Conservation (phyloP, 2,797 vertebrate genomes). For the Poeciliopsis paucimaculata region DNA sequence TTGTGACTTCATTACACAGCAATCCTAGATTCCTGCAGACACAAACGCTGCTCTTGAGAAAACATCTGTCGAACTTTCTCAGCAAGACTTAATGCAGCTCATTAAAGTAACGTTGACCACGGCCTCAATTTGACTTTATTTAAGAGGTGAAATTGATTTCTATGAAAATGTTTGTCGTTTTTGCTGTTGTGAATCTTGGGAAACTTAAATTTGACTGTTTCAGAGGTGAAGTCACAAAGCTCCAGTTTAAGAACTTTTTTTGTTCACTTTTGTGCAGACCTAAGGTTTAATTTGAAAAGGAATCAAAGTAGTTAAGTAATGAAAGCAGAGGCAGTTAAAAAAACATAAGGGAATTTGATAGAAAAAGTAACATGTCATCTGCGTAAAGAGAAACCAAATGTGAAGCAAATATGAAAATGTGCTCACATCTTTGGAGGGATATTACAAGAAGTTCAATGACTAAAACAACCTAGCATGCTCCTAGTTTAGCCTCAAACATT, state of each 20-base stretch:
- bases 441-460: not conserved
- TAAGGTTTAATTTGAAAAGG: not conserved
- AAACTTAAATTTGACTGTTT: not conserved
- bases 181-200: not conserved
- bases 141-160: not conserved
- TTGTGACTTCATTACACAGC: no score
- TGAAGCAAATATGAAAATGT: not conserved
- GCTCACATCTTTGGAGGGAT: not conserved
- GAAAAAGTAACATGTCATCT: not conserved
- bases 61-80: not conserved
- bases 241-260: not conserved
- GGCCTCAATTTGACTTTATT: not conserved
- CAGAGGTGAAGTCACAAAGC: not conserved
- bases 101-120: not conserved
- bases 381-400: not conserved
- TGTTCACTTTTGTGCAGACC: not conserved
- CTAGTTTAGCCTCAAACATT: not conserved
- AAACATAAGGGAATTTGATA: not conserved
- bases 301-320: not conserved
- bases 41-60: no score
- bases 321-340: not conserved
- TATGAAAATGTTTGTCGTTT: not conserved
- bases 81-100: not conserved
- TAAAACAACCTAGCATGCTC: not conserved
- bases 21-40: no score